A percentile compares a stretch with the other conserved stretches of the same genome.
These are phyloP conservation scores for Apis cerana DNA, from an alignment of 1,140 invertebrate genomes.

Conservation along the genomic window DNA sequence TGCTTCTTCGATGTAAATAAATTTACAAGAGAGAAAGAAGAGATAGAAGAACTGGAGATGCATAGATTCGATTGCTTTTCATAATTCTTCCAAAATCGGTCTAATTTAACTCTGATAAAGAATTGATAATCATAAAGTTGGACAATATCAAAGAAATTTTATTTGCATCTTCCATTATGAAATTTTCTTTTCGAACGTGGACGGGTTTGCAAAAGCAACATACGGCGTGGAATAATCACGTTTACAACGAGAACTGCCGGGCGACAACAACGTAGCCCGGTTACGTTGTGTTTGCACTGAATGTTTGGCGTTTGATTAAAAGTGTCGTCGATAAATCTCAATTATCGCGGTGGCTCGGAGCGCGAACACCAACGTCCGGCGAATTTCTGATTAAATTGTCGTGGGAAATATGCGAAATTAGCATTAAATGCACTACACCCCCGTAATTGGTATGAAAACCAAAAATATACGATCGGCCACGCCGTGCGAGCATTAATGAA, in stretches of 20 bases:
- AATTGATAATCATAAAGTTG: too few relatives aligned
- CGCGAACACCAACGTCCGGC: not conserved
- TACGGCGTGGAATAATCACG: not conserved
- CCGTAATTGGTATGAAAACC: slow-evolving; percentile 61
- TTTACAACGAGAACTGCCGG: not conserved
- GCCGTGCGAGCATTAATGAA: slow-evolving; percentile 57
- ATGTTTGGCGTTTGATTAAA: slow-evolving; percentile 46
- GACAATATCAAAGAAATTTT: too few relatives aligned
- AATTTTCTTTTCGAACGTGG: not conserved
- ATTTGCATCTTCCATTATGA: too few relatives aligned
- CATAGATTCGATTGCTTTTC: too few relatives aligned
- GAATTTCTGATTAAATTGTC: slow-evolving; percentile 61
- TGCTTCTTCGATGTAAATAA: too few relatives aligned
- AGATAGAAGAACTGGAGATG: too few relatives aligned
- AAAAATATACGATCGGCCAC: slow-evolving; percentile 55
- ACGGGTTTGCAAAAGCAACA: not conserved
- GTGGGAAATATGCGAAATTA: slow-evolving; percentile 60
- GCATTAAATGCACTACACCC: slow-evolving; percentile 55
- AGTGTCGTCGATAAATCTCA: slow-evolving; percentile 57
- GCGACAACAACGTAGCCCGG: not conserved
- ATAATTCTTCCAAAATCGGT: too few relatives aligned
- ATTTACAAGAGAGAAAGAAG: too few relatives aligned
- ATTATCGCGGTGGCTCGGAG: slow-evolving; percentile 29
- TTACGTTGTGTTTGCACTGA: slow-evolving; percentile 24
- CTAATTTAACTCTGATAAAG: too few relatives aligned